These are phyloP conservation scores for Centropus unirufus DNA, from an alignment of 2,113 vertebrate species.

Conservation along the genomic window DNA sequence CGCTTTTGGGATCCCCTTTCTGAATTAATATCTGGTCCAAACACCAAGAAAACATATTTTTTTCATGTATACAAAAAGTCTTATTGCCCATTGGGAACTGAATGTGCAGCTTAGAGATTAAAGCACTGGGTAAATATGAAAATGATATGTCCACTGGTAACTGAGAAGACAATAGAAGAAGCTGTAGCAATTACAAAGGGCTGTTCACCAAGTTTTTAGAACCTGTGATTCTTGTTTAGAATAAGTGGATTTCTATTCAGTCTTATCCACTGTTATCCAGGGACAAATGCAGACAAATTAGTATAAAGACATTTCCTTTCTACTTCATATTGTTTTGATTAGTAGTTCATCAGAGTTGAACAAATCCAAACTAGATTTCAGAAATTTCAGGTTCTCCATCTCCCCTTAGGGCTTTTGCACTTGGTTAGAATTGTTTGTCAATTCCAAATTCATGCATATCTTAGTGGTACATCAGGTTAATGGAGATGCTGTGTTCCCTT, in stretches of 20 bases:
- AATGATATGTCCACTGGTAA: neutral
- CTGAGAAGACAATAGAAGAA: neutral
- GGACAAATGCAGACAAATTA: neutral
- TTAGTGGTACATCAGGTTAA: neutral
- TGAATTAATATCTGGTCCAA: conserved; percentile 9
- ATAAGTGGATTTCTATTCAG: neutral
- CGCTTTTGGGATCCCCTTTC: neutral
- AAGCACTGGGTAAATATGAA: neutral
- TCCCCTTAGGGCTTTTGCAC: neutral
- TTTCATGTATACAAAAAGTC: neutral
- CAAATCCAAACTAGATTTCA: neutral
- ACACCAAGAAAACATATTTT: fast-evolving
- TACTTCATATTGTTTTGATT: neutral
- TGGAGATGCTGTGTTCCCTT: neutral
- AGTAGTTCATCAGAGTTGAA: neutral
- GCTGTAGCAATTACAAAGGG: neutral
- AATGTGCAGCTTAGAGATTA: neutral
- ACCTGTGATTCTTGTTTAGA: neutral
- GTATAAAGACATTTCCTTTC: neutral
- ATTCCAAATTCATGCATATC: neutral
- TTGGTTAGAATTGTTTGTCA: neutral
- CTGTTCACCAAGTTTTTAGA: neutral
- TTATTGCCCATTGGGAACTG: neutral
- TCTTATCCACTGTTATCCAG: neutral
- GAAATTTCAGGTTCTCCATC: neutral